Base-by-base conservation (phyloP, 2,888 invertebrate species). In the Drosophila flavopinicola region DNA sequence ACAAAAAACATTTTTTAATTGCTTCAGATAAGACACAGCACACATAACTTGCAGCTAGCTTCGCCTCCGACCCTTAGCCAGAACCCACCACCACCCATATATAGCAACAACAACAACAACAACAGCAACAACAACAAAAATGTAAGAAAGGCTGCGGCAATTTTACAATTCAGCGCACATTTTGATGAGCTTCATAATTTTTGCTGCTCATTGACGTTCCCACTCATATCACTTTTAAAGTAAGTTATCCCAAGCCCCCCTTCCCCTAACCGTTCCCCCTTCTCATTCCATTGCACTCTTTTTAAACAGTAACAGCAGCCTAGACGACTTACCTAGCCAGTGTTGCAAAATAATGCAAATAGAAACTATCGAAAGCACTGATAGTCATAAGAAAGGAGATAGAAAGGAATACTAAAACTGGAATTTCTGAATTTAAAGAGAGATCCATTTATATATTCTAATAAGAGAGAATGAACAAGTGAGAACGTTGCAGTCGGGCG, bases 161-260 rank as follows among this genome's bases (percentile, higher is more conserved):
- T 88, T 87, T 87, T 82, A 88, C 88, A 88, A 87, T 87, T 88
- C 88, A 88, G 82, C 78, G 86, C 85, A 84, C 83, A 83, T 84
- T 84, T 75, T 79, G 83, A 80, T 83, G 80, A 78, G 80, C 83
- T 79, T 69, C 83, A 79, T 83, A 79, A 83, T 83, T 80, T 80
- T 75, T 79, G 75, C 75, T 83, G 75, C 78, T 78, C 83, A 80
- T 80, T 83, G 80, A 79, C 73, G 80, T 75, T 75, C 69, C 53
- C 44, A 68, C 75, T 58, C 76, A 67, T 79, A 70, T 65, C 75
- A 65, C 51, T 47, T 63, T 54, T 48, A 53, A 75, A 39, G 58
- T 48, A 58, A 61, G 61, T 61, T 45, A 47, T 6, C 13, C 24
- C 29, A 6, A 24, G 39, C 29, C 9, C n/a, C 33, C 24, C 13